A percentile compares a stretch with the other conserved stretches of the same genome.
These are phyloP conservation scores for Eutolmus rufibarbis DNA, from an alignment of 2,888 invertebrate species.

Conservation along the genomic window DNA sequence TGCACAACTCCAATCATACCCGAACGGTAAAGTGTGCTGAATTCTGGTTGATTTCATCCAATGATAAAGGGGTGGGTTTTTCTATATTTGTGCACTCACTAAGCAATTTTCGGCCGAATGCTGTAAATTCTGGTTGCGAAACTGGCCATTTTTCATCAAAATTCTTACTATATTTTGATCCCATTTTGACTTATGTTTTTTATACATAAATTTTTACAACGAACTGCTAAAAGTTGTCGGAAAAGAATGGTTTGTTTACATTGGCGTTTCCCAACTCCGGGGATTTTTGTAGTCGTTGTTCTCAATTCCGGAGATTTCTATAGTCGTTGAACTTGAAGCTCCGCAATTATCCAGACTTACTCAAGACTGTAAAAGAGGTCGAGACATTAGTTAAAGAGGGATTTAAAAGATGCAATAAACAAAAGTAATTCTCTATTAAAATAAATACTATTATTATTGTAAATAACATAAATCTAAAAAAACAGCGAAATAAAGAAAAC, in stretches of 20 bases:
- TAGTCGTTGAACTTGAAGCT: too few relatives aligned
- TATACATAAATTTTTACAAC: background rate
- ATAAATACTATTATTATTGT: too few relatives aligned
- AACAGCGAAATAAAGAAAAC: too few relatives aligned
- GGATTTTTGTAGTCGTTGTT: background rate
- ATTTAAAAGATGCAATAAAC: too few relatives aligned
- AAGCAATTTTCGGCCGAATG: slow-evolving; percentile 52
- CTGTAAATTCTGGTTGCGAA: slow-evolving; percentile 43
- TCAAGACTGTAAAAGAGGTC: background rate
- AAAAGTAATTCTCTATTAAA: too few relatives aligned
- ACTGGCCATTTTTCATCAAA: slow-evolving; percentile 54
- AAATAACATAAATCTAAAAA: too few relatives aligned
- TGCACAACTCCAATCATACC: background rate
- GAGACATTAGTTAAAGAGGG: background rate
- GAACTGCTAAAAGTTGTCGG: background rate
- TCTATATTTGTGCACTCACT: slow-evolving; percentile 50
- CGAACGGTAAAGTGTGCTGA: slow-evolving; percentile 42
- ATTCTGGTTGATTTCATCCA: slow-evolving; percentile 27
- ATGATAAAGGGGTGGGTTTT: slow-evolving; percentile 47
- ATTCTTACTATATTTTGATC: slow-evolving; percentile 53
- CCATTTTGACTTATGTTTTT: background rate
- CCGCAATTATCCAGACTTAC: background rate
- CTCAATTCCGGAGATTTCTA: too few relatives aligned
- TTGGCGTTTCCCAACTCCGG: background rate
- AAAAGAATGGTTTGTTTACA: background rate